Evolutionary conservation across 1,140 invertebrate species (phyloP).

Genomic region (Tetramorium simillimum): DNA sequence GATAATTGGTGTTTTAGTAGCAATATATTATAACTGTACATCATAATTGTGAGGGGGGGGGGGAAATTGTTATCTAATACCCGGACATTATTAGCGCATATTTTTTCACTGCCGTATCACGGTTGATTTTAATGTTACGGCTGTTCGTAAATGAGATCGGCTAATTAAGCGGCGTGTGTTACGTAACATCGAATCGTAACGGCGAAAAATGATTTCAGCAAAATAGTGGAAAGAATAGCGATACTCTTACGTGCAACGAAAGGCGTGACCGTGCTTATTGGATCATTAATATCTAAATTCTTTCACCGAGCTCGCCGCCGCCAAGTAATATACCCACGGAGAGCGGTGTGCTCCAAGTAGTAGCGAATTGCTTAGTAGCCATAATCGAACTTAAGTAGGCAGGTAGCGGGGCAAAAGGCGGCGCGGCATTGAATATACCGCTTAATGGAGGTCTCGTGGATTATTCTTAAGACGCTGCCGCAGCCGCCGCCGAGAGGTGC

Average conservation of each 20-base stretch:
- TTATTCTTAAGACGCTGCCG: constrained; percentile 61
- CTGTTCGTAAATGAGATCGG: not conserved
- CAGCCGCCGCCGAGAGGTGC: constrained; percentile 18
- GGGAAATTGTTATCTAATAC: not conserved
- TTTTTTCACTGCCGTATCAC: not conserved
- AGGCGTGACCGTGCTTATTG: not conserved
- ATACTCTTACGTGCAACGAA: not conserved
- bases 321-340: not conserved
- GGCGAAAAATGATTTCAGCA: not conserved
- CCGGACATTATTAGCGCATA: not conserved
- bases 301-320: not conserved
- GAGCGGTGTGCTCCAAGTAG: constrained; percentile 15
- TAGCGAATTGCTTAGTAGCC: constrained; percentile 29
- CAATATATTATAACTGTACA: not conserved
- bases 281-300: constrained; percentile 31
- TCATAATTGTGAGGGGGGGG: not conserved
- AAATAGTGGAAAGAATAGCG: not conserved
- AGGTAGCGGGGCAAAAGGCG: constrained; percentile 39
- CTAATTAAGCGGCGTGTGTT: not conserved
- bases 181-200: not conserved
- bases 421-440: constrained; percentile 43
- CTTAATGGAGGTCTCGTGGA: constrained; percentile 62
- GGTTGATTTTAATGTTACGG: not conserved
- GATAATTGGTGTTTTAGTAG: not conserved
- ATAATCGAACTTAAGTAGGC: constrained; percentile 57